Conservation (phyloP, 2,888 invertebrate genomes). For the Girardia tigrina region DNA sequence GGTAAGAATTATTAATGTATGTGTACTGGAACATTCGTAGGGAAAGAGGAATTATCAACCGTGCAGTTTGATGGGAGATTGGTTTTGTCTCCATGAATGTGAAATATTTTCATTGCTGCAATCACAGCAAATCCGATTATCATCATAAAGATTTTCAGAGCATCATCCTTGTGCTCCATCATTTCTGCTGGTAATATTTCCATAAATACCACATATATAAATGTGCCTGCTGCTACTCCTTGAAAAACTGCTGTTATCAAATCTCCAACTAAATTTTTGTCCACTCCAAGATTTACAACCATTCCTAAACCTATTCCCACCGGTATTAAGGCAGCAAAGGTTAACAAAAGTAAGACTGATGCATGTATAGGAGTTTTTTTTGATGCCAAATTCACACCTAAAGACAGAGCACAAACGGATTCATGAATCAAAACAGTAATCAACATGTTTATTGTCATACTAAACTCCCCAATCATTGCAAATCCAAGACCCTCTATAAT, state of each 20-base stretch:
- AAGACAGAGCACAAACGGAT: constrained; percentile 31
- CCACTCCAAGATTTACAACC: background rate
- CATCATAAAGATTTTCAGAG: constrained; percentile 4
- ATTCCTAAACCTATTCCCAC: constrained; percentile 23
- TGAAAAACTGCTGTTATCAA: constrained; percentile 21
- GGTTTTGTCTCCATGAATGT: constrained; percentile 17
- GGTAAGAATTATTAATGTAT: background rate
- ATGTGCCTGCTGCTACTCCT: constrained; percentile 26
- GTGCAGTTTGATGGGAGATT: background rate
- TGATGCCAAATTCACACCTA: constrained; percentile 14
- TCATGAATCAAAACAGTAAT: constrained; percentile 31
- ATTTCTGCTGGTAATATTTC: constrained; percentile 27
- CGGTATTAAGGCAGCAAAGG: constrained; percentile 29
- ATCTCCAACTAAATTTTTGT: background rate
- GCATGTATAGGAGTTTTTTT: background rate
- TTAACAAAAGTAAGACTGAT: background rate
- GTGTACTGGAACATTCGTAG: background rate
- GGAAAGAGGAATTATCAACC: background rate
- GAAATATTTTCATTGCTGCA: constrained; percentile 15
- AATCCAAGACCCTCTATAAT: constrained; percentile 30
- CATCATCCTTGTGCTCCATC: background rate
- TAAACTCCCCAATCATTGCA: background rate
- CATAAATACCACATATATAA: constrained; percentile 29
- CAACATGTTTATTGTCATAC: constrained; percentile 10
- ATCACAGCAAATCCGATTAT: background rate